Conservation (phyloP, 2,888 invertebrate species). For the Hypolimnas misippus region DNA sequence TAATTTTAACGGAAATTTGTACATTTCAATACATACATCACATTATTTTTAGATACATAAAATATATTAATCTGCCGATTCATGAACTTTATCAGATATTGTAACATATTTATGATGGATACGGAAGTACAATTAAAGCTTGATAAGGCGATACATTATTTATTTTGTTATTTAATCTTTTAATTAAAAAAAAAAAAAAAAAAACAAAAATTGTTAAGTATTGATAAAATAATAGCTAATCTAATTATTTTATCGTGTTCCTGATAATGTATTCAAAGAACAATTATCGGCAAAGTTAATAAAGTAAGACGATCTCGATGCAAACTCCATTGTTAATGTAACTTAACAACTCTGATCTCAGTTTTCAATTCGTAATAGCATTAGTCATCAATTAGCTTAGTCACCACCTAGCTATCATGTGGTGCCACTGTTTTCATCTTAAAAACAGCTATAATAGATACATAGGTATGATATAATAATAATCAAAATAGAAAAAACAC, state of each 20-base stretch:
- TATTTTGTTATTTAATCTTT: too few relatives aligned
- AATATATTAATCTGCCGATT: not conserved
- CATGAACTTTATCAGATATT: not conserved
- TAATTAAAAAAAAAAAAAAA: not conserved
- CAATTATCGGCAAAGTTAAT: not conserved
- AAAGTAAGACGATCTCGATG: not conserved
- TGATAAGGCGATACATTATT: too few relatives aligned
- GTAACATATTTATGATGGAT: not conserved
- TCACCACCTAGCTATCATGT: not conserved
- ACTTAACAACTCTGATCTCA: constrained; percentile 1
- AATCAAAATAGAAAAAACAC: too few relatives aligned
- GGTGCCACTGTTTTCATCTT: not conserved
- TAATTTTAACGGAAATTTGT: too few relatives aligned
- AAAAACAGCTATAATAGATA: too few relatives aligned
- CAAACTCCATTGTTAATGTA: too few relatives aligned
- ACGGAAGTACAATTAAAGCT: not conserved
- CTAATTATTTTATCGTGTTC: not conserved
- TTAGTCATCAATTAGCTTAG: not conserved
- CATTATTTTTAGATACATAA: too few relatives aligned
- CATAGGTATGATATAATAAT: too few relatives aligned
- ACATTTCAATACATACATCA: too few relatives aligned
- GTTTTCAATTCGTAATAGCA: not conserved
- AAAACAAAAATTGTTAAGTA: not conserved
- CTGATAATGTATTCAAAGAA: not conserved
- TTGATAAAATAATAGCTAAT: not conserved